Evolutionary conservation across 2,888 invertebrate genomes (phyloP), one percentile per base, ranked within the genome.

Genomic region (Lepidochrysops patricia): DNA sequence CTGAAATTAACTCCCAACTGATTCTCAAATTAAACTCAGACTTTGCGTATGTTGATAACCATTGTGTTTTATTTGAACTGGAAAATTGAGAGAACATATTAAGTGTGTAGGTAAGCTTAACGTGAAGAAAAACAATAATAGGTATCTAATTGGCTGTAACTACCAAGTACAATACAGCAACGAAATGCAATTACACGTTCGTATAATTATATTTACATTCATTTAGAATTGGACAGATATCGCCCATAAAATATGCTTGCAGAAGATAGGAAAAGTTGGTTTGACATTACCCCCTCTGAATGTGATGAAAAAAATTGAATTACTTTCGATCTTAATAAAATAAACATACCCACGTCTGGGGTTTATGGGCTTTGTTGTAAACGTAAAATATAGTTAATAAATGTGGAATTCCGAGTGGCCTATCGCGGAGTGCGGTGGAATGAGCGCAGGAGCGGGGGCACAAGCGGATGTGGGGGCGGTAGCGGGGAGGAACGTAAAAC

Each of bases 401-500:
- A 54, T 29, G 54, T 54, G 27, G 54, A 32, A 32, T 29, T 32
- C 19, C 54, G 29, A 4, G 32, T 52, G 26, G 52, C 27, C 26
- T 52, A 27, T 26, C 27, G 43, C 43, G 2, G 37, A 13, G 5
- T 15, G 37, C 15, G 12, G 13, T n/a, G n/a, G 34, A n/a, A n/a
- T n/a, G n/a, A n/a, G n/a, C n/a, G n/a, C n/a, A n/a, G n/a, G n/a
- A n/a, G n/a, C n/a, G n/a, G n/a, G n/a, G n/a, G n/a, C n/a, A n/a
- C n/a, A n/a, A n/a, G n/a, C n/a, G n/a, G n/a, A n/a, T n/a, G n/a
- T n/a, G 1, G 5, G 34, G 9, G 13, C 4, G 34, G 4, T 4
- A 13, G 13, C 1, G 35, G 19, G 15, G 5, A 19, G 43, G 61
- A 62, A 63, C 63, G 62, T 64, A 77, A 80, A 80, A 74, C 74